These are phyloP conservation scores for Myotis planiceps DNA, from an alignment of 2,797 vertebrate genomes.

Conservation along the genomic window DNA sequence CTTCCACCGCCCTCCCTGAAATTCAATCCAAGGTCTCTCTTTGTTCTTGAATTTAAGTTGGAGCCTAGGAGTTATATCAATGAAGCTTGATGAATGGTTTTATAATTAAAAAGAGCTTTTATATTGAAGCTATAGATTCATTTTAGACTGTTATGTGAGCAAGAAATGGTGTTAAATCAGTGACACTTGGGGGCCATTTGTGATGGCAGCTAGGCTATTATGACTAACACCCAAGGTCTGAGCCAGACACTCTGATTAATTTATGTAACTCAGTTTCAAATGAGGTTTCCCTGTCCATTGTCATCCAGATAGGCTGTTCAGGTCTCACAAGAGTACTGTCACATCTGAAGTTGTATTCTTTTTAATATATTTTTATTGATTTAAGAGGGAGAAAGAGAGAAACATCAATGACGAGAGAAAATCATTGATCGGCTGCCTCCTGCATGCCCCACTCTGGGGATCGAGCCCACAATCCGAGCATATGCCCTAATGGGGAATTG, in stretches of 20 bases:
- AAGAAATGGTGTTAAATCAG: background rate
- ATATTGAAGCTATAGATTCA: slow-evolving; percentile 67
- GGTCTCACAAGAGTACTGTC: background rate
- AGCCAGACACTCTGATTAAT: background rate
- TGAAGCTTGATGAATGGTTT: slow-evolving; percentile 73
- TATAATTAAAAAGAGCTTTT: slow-evolving; percentile 68
- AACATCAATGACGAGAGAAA: no score
- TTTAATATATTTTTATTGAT: no score
- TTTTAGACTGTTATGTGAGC: background rate
- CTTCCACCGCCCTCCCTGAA: background rate
- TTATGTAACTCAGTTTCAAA: background rate
- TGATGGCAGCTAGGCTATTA: background rate
- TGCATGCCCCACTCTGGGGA: no score
- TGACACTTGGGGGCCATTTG: background rate
- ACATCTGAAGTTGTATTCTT: background rate
- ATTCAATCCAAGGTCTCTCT: background rate
- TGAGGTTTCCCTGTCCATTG: background rate
- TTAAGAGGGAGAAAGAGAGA: no score
- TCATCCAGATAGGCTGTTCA: background rate
- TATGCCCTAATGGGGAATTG: no score
- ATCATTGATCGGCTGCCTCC: no score
- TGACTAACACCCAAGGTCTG: background rate
- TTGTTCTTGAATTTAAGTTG: background rate
- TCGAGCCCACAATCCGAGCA: no score
- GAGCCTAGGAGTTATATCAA: background rate